Evolutionary conservation across 1,140 invertebrate species (phyloP).

Genomic region (Goniozus legneri): DNA sequence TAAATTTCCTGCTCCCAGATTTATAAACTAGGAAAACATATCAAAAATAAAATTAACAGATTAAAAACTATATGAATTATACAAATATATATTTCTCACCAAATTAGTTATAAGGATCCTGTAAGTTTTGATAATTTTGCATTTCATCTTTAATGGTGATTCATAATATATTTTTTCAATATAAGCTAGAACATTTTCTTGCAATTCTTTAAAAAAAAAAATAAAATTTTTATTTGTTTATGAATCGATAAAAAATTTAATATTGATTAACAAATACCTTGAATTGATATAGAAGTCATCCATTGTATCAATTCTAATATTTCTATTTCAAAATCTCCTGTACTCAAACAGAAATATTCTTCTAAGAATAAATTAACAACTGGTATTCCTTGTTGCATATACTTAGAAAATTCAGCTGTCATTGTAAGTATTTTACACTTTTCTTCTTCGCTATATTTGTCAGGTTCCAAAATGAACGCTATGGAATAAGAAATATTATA

Average conservation of each 20-base stretch:
- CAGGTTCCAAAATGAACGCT: constrained; percentile 43
- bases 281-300: constrained; percentile 33
- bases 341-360: constrained; percentile 38
- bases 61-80: not conserved
- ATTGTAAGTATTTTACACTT: constrained; percentile 38
- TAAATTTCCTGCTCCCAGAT: too few relatives aligned
- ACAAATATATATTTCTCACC: constrained; percentile 20
- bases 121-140: constrained; percentile 37
- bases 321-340: constrained; percentile 30
- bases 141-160: constrained; percentile 34
- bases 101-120: constrained; percentile 35
- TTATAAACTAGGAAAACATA: not conserved
- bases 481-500: constrained; percentile 7
- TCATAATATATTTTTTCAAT: constrained; percentile 38
- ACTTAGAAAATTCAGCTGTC: constrained; percentile 39
- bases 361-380: constrained; percentile 42
- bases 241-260: not conserved
- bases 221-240: not conserved
- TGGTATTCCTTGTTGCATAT: constrained; percentile 48
- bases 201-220: constrained; percentile 28
- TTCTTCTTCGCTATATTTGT: constrained; percentile 33
- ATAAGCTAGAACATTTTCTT: constrained; percentile 29
- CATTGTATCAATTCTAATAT: constrained; percentile 41
- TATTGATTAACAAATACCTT: constrained; percentile 22
- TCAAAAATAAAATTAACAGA: not conserved